These are phyloP conservation scores for Sebastes matsubarae DNA, from an alignment of 2,797 vertebrate species.

Conservation along the genomic window DNA sequence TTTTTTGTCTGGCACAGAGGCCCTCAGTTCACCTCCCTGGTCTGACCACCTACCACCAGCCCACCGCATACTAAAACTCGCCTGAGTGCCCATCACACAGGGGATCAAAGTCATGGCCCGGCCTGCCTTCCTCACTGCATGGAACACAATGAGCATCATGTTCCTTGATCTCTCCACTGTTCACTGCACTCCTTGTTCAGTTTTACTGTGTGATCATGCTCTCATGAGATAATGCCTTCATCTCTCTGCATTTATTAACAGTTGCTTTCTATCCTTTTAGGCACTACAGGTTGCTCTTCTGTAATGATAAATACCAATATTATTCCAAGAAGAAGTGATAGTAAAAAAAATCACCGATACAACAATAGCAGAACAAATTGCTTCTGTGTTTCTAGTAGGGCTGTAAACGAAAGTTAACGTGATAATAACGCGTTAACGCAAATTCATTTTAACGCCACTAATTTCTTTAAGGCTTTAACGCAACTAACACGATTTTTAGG, in stretches of 20 bases:
- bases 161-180: constrained; percentile 11
- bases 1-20: constrained; percentile 6
- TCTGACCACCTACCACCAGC: constrained; percentile 21
- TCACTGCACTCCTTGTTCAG: background rate
- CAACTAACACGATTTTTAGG: too few species aligned
- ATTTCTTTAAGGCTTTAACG: too few species aligned
- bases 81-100: constrained; percentile 22
- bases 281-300: background rate
- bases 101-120: constrained; percentile 17
- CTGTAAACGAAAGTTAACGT: too few species aligned
- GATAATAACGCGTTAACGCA: too few species aligned
- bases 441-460: too few species aligned
- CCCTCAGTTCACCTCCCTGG: constrained; percentile 10
- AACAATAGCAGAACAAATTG: background rate
- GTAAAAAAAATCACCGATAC: background rate
- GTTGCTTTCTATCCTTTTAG: background rate
- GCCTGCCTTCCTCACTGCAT: background rate
- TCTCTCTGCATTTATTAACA: background rate
- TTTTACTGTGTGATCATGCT: background rate
- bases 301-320: background rate
- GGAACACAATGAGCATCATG: constrained; percentile 10
- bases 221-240: background rate
- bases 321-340: background rate
- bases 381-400: background rate
- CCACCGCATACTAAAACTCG: background rate